These are phyloP conservation scores for Poecilia wingei DNA, from an alignment of 2,797 vertebrate genomes.

Conservation along the genomic window DNA sequence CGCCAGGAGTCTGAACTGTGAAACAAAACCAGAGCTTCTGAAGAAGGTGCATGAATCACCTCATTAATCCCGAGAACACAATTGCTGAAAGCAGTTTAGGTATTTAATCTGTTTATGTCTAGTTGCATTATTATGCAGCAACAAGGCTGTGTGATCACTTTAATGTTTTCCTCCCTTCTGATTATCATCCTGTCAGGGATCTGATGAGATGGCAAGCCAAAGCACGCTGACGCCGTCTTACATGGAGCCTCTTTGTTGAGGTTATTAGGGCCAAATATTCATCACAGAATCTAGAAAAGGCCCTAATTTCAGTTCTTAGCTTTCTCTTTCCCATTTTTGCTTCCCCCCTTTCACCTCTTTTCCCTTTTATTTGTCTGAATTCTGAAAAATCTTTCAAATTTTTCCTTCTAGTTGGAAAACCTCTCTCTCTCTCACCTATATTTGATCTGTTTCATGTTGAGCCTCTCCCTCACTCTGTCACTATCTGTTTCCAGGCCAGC, in stretches of 20 bases:
- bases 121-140: conserved; percentile 29
- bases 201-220: conserved; percentile 39
- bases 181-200: conserved; percentile 35
- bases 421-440: conserved; percentile 20
- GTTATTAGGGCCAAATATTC: neutral
- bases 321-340: neutral
- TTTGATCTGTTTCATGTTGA: conserved; percentile 39
- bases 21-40: neutral
- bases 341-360: conserved; percentile 9
- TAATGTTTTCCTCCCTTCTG: conserved; percentile 20
- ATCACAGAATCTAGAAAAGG: neutral
- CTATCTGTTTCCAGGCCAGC: conserved; percentile 55
- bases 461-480: conserved; percentile 32
- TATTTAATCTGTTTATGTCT: conserved; percentile 11
- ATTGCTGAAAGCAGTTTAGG: neutral
- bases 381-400: conserved; percentile 4
- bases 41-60: neutral
- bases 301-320: neutral
- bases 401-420: conserved; percentile 27
- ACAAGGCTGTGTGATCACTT: conserved; percentile 33
- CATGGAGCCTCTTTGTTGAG: conserved; percentile 7
- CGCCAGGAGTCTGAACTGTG: neutral
- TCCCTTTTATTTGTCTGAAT: conserved; percentile 21
- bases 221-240: neutral
- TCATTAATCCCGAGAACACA: conserved; percentile 2